These are phyloP conservation scores for Oscheius sp. DNA, from an alignment of 2,888 invertebrate genomes.

Conservation along the genomic window DNA sequence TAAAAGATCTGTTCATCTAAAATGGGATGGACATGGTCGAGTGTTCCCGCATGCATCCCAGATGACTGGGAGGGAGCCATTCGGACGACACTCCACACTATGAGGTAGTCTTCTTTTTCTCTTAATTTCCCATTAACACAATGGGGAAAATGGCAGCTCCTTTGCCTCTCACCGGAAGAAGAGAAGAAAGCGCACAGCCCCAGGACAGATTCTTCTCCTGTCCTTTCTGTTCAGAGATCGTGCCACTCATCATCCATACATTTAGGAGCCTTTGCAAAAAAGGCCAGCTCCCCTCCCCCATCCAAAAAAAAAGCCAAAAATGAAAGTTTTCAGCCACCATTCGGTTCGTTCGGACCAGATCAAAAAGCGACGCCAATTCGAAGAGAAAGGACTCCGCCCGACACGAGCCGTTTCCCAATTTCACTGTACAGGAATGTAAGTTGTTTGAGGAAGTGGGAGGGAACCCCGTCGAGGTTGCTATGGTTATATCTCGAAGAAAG, in stretches of 20 bases:
- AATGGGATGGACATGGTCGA: slow-evolving; percentile 2
- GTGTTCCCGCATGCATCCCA: slow-evolving; percentile 13
- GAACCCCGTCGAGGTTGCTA: slow-evolving; percentile 5
- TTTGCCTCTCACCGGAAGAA: not conserved
- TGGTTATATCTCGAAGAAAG: not conserved
- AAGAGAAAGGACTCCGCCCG: not conserved
- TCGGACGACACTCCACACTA: not conserved
- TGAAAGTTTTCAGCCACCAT: slow-evolving; percentile 14
- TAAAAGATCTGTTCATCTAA: not conserved
- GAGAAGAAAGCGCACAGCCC: not conserved
- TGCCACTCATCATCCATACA: slow-evolving; percentile 25
- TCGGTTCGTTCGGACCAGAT: slow-evolving; percentile 25
- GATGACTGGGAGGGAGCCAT: not conserved
- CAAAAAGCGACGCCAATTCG: slow-evolving; percentile 9
- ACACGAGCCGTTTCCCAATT: too few species aligned
- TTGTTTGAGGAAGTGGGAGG: not conserved
- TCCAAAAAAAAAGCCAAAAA: not conserved
- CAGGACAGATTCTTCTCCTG: too few species aligned
- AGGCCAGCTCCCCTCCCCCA: not conserved
- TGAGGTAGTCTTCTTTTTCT: slow-evolving; percentile 28
- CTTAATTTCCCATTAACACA: not conserved
- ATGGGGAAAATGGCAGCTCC: not conserved
- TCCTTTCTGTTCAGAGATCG: not conserved
- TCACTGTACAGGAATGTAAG: not conserved
- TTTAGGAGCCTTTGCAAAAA: slow-evolving; percentile 11